Evolutionary conservation across 92 coral and sea anemone species (phyloP), one percentile per base, ranked within the genome.

Genomic region (Diadumene lineata): DNA sequence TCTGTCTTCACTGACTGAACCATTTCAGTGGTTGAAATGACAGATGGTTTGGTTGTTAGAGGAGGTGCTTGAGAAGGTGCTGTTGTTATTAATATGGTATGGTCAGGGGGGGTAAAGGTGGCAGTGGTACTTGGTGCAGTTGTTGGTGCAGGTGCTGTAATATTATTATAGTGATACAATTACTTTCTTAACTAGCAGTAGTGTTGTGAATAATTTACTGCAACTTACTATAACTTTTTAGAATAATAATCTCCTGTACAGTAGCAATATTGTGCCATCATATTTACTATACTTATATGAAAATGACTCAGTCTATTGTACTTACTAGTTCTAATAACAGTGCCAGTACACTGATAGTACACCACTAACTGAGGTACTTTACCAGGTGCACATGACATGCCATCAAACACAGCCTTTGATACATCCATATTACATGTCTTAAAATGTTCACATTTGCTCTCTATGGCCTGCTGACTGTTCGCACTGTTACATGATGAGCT

Each of bases 271-370:
- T n/a, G n/a, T n/a, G n/a, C n/a, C n/a, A n/a, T n/a, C n/a, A n/a
- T n/a, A n/a, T n/a, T n/a, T n/a, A n/a, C n/a, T n/a, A n/a, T n/a
- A n/a, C n/a, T n/a, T n/a, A n/a, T n/a, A n/a, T n/a, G n/a, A n/a
- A n/a, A n/a, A n/a, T n/a, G n/a, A n/a, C n/a, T n/a, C n/a, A n/a
- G n/a, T n/a, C n/a, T n/a, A n/a, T n/a, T n/a, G n/a, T n/a, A n/a
- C n/a, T n/a, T n/a, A n/a, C n/a, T n/a, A 87, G 87, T 87, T 81
- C 46, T 82, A 9, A 78, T 21, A 17, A 48, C 73, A 9, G 31
- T 82, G 17, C 92, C 85, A 50, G 79, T 78, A 30, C 92, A 87
- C 73, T 83, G 92, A 70, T 82, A 87, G 72, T 82, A 82, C n/a
- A 87, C 88, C 25, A 62, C 81, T 78, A 87, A 50, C 22, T 74